Evolutionary conservation across 2,797 vertebrate genomes (phyloP).

Genomic region (Sebastes cheni): DNA sequence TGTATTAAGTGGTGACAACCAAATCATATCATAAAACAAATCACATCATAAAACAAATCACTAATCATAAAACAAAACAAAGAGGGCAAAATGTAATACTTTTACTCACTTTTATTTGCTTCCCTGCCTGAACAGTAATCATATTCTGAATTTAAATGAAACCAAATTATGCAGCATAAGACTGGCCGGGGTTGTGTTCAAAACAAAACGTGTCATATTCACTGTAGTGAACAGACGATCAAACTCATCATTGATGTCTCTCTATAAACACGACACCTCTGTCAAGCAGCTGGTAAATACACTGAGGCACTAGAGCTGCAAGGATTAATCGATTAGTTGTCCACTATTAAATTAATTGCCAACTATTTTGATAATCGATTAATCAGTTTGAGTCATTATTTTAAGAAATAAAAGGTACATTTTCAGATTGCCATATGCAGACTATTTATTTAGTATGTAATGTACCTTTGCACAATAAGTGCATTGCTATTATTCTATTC

Average conservation of each 20-base stretch:
- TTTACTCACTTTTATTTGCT: not conserved
- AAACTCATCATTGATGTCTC: not conserved
- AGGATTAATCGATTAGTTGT: no score
- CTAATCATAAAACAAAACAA: not conserved
- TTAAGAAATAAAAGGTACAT: no score
- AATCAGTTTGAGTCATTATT: accelerated
- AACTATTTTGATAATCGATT: no score
- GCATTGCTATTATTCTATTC: not conserved
- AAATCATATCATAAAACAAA: not conserved
- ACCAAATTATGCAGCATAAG: not conserved
- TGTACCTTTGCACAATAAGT: not conserved
- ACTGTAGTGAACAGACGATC: not conserved
- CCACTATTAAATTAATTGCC: no score
- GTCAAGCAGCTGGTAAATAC: not conserved
- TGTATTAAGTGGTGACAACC: no score
- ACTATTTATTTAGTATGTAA: not conserved
- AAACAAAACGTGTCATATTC: not conserved
- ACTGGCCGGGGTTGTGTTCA: not conserved
- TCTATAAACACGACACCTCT: not conserved
- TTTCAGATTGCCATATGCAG: not conserved
- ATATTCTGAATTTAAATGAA: not conserved
- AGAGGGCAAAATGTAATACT: not conserved
- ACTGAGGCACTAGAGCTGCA: not conserved
- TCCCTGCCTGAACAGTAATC: not conserved
- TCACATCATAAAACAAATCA: not conserved